phyloP scores from a whole-genome alignment of 2,888 invertebrate genomes.

The Cryptus viduatorius region DNA sequence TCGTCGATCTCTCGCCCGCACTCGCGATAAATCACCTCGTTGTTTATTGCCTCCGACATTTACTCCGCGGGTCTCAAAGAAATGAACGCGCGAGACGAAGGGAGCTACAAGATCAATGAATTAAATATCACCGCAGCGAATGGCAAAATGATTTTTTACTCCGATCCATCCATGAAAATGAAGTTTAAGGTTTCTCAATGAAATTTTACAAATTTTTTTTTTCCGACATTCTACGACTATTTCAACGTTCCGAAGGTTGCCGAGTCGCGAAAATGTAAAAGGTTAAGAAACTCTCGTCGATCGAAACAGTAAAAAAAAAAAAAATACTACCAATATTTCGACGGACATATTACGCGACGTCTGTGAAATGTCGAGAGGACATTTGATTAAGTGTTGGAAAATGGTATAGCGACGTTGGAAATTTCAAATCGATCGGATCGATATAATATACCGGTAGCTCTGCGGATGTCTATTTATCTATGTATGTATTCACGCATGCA shows the following conservation, averaged over 20 bases:
- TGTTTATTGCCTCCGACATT: slow-evolving; percentile 38
- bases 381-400: neutral
- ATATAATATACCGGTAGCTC: slow-evolving; percentile 41
- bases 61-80: neutral
- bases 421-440: slow-evolving; percentile 60
- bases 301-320: neutral
- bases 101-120: neutral
- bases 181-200: no score
- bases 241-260: no score
- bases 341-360: neutral
- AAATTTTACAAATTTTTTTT: neutral
- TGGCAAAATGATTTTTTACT: neutral
- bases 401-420: neutral
- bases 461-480: slow-evolving; percentile 18
- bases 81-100: neutral
- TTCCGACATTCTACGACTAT: no score
- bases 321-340: neutral
- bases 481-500: slow-evolving; percentile 20
- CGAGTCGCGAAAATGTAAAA: no score
- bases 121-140: neutral
- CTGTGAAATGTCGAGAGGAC: neutral
- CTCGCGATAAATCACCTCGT: slow-evolving; percentile 37
- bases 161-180: neutral
- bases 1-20: slow-evolving; percentile 40
- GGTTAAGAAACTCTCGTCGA: neutral